Percentiles rank a stretch among this genome's conserved stretches.
phyloP scores from a whole-genome alignment of 2,113 vertebrate species.

The Rostratula benghalensis region DNA sequence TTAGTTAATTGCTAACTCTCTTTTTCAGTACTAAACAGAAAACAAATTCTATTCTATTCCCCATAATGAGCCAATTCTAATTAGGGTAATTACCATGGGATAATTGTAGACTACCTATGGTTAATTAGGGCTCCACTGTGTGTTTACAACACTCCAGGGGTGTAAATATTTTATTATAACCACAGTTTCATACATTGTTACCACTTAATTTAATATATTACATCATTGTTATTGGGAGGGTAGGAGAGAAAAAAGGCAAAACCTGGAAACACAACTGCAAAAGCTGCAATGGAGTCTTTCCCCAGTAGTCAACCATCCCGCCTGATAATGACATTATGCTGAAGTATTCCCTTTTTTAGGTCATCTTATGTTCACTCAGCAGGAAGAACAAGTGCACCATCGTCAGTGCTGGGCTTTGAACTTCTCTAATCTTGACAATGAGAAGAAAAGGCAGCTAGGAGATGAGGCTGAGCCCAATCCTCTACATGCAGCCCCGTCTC shows the following conservation, averaged over 20 bases:
- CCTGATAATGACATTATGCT: background rate
- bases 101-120: conserved; percentile 50
- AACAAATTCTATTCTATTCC: conserved; percentile 48
- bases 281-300: background rate
- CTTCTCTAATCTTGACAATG: background rate
- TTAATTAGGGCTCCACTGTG: conserved; percentile 53
- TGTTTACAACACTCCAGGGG: conserved; percentile 45
- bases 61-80: conserved; percentile 26
- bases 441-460: background rate
- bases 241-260: background rate
- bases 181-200: conserved; percentile 29
- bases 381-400: background rate
- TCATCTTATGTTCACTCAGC: background rate
- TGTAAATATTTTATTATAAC: conserved; percentile 64
- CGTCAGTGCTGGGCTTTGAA: background rate
- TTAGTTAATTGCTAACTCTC: conserved; percentile 49
- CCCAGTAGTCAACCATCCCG: background rate
- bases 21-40: conserved; percentile 38
- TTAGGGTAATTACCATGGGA: conserved; percentile 35
- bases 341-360: background rate
- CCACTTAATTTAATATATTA: conserved; percentile 49
- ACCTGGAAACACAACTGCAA: background rate
- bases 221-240: background rate
- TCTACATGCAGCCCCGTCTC: accelerated
- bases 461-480: background rate